Evolutionary conservation across 1,140 invertebrate genomes (phyloP), one percentile per base, ranked within the genome.

Genomic region (Tetramorium simillimum): DNA sequence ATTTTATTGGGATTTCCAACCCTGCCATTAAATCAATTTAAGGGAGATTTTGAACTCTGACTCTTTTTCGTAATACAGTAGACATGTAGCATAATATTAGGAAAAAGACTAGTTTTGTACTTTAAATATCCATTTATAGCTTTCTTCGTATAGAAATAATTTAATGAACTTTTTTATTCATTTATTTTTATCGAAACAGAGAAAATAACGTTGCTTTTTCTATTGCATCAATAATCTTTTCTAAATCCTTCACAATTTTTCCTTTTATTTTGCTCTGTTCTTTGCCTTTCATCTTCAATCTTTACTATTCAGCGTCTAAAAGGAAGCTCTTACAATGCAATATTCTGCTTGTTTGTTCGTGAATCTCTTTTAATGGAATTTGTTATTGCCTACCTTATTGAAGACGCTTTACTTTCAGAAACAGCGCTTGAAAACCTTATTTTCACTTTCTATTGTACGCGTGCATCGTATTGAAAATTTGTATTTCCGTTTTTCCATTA

Each of bases 301-400:
- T 78, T 65, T 85, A 63, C 56, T 67, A 76, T 85, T 53, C 62
- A 67, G 28, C 9, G 69, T 84, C 53, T 49, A 58, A 73, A 82
- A 73, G 80, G 16, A 60, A 73, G 53, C 40, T 82, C 51, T 49
- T 49, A 60, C 37, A 62, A 63, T 60, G 63, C 78, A 82, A 84
- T 84, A 84, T 84, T 60, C 69, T 56, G 10, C 24, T 82, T 84
- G 53, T 84, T 82, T 82, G 51, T 82, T 73, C 24, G 51, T 18
- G 80, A 40, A 84, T 84, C 40, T 60, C 53, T 75, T 62, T 84
- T 84, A 84, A 84, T 73, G 69, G 80, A 84, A 84, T 84, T 84
- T 84, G 40, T 73, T 73, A 75, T 84, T 84, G 53, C 40, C 24
- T 65, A 46, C n/a, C 14, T 84, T 75, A 73, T 53, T 73, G 67